Percentiles rank a stretch among this genome's conserved stretches.
Conservation (phyloP, 2,113 vertebrate species). For the Globicephala melas region DNA sequence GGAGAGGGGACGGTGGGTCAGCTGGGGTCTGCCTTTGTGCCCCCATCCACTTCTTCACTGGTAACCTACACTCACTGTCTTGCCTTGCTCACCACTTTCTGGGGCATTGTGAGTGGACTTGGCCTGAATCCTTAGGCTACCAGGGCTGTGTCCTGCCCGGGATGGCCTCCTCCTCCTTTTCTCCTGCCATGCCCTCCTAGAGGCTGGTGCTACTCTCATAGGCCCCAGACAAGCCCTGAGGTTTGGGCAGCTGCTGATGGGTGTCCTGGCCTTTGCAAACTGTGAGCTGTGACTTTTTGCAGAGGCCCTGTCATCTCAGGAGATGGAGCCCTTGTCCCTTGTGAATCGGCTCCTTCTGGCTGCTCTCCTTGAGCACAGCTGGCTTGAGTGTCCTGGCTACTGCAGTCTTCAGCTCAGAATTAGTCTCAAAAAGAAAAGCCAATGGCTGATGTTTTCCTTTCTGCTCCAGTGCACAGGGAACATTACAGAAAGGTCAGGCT, state of each 20-base stretch:
- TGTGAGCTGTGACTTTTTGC: not conserved
- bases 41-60: not conserved
- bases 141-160: not conserved
- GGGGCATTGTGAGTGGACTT: not conserved
- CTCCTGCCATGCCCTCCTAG: not conserved
- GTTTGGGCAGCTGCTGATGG: not conserved
- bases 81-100: not conserved
- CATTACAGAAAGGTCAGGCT: conserved; percentile 14
- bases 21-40: not conserved
- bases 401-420: not conserved
- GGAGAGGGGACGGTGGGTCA: no score
- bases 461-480: not conserved
- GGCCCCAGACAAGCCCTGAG: not conserved
- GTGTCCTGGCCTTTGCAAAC: conserved; percentile 30
- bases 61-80: not conserved
- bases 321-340: not conserved
- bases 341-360: not conserved
- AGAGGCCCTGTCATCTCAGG: not conserved
- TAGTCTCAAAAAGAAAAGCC: conserved; percentile 14
- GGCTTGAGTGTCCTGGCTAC: not conserved
- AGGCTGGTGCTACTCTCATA: not conserved
- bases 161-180: conserved; percentile 44
- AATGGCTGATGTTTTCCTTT: conserved; percentile 30
- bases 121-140: not conserved
- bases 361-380: not conserved